phyloP scores from a whole-genome alignment of 2,113 vertebrate species.

The rat (Rattus norvegicus) region GRCr8 NC_086024.1:88469001-88469500 shows the following conservation, averaged over 20 bases:
- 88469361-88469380: neutral
- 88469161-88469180: neutral
- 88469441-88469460: neutral
- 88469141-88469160: too few relatives aligned
- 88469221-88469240: neutral
- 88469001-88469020: neutral
- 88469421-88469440: neutral
- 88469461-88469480: neutral
- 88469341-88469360: neutral
- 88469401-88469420: neutral
- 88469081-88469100: neutral
- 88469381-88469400: neutral
- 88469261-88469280: neutral
- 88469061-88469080: neutral
- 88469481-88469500: neutral
- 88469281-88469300: constrained; percentile 3
- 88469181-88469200: neutral
- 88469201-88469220: neutral
- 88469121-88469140: neutral
- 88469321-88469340: neutral
- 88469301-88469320: neutral
- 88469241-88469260: neutral
- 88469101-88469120: neutral
- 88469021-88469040: neutral
- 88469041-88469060: neutral